Percentiles rank a stretch among this genome's conserved stretches.
phyloP scores from a whole-genome alignment of 2,888 invertebrate genomes.

The Ichneumon xanthorius region DNA sequence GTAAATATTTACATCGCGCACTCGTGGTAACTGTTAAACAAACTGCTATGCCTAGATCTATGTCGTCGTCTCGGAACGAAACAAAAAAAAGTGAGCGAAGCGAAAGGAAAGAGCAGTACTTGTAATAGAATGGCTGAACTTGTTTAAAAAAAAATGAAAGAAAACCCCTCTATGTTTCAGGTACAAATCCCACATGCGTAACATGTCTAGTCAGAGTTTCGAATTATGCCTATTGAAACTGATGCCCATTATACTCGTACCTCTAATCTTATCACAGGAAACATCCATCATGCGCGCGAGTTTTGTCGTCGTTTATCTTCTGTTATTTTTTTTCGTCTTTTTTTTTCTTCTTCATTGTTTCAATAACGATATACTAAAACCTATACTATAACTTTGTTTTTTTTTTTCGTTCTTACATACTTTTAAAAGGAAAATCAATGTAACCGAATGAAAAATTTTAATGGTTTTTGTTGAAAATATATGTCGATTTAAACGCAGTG shows the following conservation, averaged over 20 bases:
- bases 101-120: neutral
- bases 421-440: conserved; percentile 79
- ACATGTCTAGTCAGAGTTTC: conserved; percentile 69
- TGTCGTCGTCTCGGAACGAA: conserved; percentile 24
- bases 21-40: conserved; percentile 45
- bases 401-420: conserved; percentile 82
- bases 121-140: neutral
- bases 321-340: conserved; percentile 52
- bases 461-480: conserved; percentile 60
- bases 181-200: conserved; percentile 81
- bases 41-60: conserved; percentile 31
- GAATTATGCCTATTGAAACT: conserved; percentile 73
- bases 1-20: conserved; percentile 64
- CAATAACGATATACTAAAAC: conserved; percentile 59
- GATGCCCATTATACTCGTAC: conserved; percentile 70
- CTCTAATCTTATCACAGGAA: conserved; percentile 76
- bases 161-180: conserved; percentile 76
- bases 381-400: conserved; percentile 63
- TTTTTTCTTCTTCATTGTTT: conserved; percentile 27
- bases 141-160: conserved; percentile 35
- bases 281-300: conserved; percentile 75
- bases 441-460: conserved; percentile 67
- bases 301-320: conserved; percentile 49
- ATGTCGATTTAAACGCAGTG: conserved; percentile 75
- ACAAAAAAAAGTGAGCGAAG: neutral